Conservation (phyloP, 2,797 vertebrate species). For the Apodemus agrarius region DNA sequence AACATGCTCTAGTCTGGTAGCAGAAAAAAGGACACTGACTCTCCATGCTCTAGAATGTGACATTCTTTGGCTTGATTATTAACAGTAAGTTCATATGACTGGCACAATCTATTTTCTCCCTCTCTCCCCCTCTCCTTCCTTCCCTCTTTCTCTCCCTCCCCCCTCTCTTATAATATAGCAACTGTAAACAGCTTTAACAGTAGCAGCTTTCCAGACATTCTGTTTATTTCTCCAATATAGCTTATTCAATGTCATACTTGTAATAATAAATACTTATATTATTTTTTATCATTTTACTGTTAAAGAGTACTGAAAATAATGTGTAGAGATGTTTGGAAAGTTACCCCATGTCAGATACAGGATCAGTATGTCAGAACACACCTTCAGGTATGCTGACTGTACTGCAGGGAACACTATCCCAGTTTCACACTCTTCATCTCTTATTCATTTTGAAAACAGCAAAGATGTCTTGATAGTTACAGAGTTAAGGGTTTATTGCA, state of each 20-base stretch:
- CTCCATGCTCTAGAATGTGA: neutral
- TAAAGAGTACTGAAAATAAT: neutral
- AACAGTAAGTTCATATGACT: constrained; percentile 12
- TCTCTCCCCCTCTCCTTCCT: no score
- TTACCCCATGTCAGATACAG: neutral
- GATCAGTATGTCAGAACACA: neutral
- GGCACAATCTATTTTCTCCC: neutral
- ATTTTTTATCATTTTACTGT: neutral
- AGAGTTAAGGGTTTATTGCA: neutral
- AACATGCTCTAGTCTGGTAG: neutral
- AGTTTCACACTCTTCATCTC: neutral
- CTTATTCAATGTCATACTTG: neutral
- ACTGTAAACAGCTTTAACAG: neutral
- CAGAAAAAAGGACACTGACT: neutral
- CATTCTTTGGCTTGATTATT: neutral
- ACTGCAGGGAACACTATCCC: neutral
- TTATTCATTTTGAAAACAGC: neutral
- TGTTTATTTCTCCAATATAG: neutral
- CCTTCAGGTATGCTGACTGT: neutral
- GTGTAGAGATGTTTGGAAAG: neutral
- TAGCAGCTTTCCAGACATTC: neutral
- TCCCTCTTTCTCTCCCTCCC: no score
- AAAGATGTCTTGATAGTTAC: neutral
- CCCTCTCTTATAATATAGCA: neutral
- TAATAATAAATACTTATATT: neutral